Conservation (phyloP, 2,113 vertebrate species). For the Scalopus aquaticus region DNA sequence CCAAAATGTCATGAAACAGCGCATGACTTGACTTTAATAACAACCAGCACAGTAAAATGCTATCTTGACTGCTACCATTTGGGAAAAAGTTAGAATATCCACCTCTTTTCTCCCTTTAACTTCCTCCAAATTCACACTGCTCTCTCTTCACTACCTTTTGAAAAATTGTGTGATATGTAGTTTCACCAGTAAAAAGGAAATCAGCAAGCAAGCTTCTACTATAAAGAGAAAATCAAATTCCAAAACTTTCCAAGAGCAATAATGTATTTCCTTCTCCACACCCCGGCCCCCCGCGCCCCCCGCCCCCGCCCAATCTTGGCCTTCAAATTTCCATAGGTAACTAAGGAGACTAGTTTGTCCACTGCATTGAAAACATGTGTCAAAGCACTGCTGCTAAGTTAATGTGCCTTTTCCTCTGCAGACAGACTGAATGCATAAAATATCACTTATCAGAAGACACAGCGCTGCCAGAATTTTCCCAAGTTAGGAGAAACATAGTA, state of each 20-base stretch:
- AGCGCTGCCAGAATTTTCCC: conserved; percentile 28
- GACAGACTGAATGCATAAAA: conserved; percentile 19
- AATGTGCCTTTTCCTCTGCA: conserved; percentile 11
- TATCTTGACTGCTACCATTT: background rate
- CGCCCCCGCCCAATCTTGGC: too few species aligned
- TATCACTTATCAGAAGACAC: conserved; percentile 1
- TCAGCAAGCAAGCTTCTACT: conserved; percentile 15
- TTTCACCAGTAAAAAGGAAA: conserved; percentile 49
- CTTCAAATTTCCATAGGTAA: conserved; percentile 49
- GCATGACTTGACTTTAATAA: background rate
- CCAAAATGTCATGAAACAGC: background rate
- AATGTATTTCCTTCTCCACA: background rate
- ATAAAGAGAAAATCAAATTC: conserved; percentile 44
- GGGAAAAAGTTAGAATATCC: background rate
- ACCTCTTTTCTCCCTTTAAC: background rate
- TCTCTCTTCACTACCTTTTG: background rate
- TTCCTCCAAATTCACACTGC: background rate
- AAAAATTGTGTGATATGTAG: background rate
- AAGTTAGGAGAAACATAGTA: background rate
- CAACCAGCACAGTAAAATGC: background rate
- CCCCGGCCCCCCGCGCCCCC: too few species aligned
- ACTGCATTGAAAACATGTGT: conserved; percentile 20
- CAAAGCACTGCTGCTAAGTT: conserved; percentile 2
- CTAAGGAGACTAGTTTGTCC: background rate
- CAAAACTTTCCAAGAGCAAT: background rate